A percentile compares a stretch with the other conserved stretches of the same genome.
Evolutionary conservation across 1,140 invertebrate species (phyloP).

Genomic region (Drosophila willistoni): DNA sequence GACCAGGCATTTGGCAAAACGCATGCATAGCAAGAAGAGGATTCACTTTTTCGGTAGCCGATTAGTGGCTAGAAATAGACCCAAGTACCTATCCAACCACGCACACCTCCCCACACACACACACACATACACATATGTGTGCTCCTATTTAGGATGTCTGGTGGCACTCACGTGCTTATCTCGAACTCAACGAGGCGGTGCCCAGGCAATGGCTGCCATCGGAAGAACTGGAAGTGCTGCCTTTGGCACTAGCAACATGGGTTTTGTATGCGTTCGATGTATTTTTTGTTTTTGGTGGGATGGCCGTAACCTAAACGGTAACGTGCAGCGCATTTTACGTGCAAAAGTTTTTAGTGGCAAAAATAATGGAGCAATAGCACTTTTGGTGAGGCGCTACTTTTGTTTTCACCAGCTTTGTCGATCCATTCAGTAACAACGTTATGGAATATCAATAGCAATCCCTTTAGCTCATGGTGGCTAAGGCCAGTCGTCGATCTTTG

Average conservation of each 20-base stretch:
- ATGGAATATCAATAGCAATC: neutral
- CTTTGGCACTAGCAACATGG: slow-evolving; percentile 32
- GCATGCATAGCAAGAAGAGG: slow-evolving; percentile 53
- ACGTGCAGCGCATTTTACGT: slow-evolving; percentile 73
- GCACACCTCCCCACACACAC: too few species aligned
- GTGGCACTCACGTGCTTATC: slow-evolving; percentile 76
- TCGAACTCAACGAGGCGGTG: slow-evolving; percentile 55
- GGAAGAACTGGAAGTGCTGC: slow-evolving; percentile 28
- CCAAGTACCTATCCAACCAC: neutral
- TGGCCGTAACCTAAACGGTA: slow-evolving; percentile 42
- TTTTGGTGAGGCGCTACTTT: slow-evolving; percentile 44
- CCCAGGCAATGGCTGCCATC: slow-evolving; percentile 23
- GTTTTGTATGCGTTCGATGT: slow-evolving; percentile 25
- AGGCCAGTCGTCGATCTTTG: neutral
- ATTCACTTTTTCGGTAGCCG: slow-evolving; percentile 68
- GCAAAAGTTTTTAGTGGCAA: slow-evolving; percentile 75
- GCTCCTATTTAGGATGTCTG: slow-evolving; percentile 21
- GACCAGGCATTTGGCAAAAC: slow-evolving; percentile 14
- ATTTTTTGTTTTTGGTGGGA: slow-evolving; percentile 13
- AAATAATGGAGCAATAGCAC: slow-evolving; percentile 72
- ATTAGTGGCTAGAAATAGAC: slow-evolving; percentile 41
- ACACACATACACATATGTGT: slow-evolving; percentile 18
- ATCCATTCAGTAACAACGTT: slow-evolving; percentile 42
- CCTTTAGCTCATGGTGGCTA: neutral
- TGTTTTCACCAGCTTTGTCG: slow-evolving; percentile 38